These are phyloP conservation scores for Gambusia affinis DNA, from an alignment of 2,113 vertebrate species.

Conservation along the genomic window DNA sequence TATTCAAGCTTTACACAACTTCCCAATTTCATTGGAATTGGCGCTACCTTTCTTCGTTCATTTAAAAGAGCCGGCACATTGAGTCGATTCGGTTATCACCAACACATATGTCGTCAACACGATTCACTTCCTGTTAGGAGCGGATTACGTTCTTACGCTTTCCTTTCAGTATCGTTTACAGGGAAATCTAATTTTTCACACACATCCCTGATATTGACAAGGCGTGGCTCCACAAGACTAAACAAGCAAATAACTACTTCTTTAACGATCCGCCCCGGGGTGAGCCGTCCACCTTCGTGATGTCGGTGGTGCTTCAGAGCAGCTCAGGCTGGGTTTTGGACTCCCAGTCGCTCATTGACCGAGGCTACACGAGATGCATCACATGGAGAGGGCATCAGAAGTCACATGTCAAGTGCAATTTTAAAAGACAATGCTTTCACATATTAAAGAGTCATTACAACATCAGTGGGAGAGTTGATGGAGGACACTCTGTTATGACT, in stretches of 20 bases:
- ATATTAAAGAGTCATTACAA: conserved; percentile 42
- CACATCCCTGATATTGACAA: not conserved
- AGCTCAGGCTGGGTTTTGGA: conserved; percentile 85
- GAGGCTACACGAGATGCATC: conserved; percentile 51
- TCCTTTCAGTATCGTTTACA: conserved; percentile 8
- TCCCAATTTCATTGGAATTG: too few relatives aligned
- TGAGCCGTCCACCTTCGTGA: conserved; percentile 35
- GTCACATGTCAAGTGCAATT: conserved; percentile 43
- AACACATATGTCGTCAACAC: too few relatives aligned
- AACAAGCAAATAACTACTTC: not conserved
- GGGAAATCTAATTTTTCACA: not conserved
- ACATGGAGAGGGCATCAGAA: not conserved
- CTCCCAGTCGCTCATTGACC: conserved; percentile 82
- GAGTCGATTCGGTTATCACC: too few relatives aligned
- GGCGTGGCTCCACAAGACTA: not conserved
- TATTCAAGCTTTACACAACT: too few relatives aligned
- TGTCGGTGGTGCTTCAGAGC: conserved; percentile 80
- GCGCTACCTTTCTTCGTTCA: too few relatives aligned
- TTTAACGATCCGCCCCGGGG: not conserved
- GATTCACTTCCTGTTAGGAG: conserved; percentile 1
- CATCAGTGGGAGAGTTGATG: not conserved
- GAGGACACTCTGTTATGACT: not conserved
- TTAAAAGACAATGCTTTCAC: conserved; percentile 67
- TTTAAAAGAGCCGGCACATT: too few relatives aligned
- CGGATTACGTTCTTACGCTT: not conserved